Evolutionary conservation across 2,797 vertebrate species (phyloP), one percentile per base, ranked within the genome.

Genomic region (Echeneis naucrates): DNA sequence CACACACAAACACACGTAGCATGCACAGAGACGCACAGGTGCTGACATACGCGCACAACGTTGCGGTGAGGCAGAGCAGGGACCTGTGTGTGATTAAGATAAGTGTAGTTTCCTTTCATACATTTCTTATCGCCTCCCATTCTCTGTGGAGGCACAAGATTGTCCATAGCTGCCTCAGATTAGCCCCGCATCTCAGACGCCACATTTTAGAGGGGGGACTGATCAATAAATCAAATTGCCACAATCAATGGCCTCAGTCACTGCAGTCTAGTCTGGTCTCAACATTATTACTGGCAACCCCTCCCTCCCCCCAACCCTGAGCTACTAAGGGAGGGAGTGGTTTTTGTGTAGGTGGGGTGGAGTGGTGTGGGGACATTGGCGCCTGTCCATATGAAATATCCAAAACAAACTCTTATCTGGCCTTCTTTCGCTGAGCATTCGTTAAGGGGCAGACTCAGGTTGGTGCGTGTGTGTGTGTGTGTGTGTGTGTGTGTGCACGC

Each of bases 211-310:
- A 84, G 72, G 92, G 93, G 93, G 93, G 93, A 94, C 95, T 94
- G 96, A 98, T 99, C 98, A 96, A 99, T 99, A 98, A 98, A 99
- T 99, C 98, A 98, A 99, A 98, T 96, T 95, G 94, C 89, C 92
- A 93, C 95, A 95, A 98, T 99, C 98, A 96, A 98, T 98, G 90
- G 94, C 51, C 91, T 96, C 95, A 95, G 97, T 97, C 95, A 95
- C 95, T 93, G 95, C 91, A 96, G 97, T 97, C 96, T 96, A 93
- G 97, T 96, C 96, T 96, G 96, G 96, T 94, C 95, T 90, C 94
- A 92, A 95, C 96, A 96, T 97, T 98, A 97, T 96, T 95, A 92
- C 96, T 95, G 95, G 96, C 95, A 96, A 38, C 37, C n/a, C 65
- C 57, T 38, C 50, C 68, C 37, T 12, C 55, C 65, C 51, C 70